Percentiles rank a stretch among this genome's conserved stretches.
phyloP scores from a whole-genome alignment of 2,888 invertebrate genomes.

The Unio pictorum region DNA sequence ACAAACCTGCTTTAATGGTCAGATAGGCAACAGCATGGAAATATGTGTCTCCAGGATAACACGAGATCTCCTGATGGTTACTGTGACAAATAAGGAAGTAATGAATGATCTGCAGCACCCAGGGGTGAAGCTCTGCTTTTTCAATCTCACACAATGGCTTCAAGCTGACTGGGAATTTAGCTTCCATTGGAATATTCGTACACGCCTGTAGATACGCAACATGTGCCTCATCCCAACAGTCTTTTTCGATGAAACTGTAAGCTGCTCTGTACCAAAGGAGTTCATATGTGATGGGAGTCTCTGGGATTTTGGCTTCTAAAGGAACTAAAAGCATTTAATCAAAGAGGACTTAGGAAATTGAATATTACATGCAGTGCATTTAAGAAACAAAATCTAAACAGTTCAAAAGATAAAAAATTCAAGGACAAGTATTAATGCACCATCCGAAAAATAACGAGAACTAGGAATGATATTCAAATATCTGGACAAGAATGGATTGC shows the following conservation, averaged over 20 bases:
- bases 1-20: conserved; percentile 37
- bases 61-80: conserved; percentile 35
- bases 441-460: no score
- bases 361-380: no score
- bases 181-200: conserved; percentile 2
- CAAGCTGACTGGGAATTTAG: conserved; percentile 19
- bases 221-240: conserved; percentile 25
- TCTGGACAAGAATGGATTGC: no score
- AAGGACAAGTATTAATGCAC: no score
- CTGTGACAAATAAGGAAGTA: conserved; percentile 37
- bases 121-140: conserved; percentile 12
- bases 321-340: no score
- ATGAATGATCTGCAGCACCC: conserved; percentile 32
- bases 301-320: conserved; percentile 1
- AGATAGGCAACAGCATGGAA: conserved; percentile 47
- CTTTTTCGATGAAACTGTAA: conserved; percentile 33
- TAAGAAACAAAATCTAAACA: no score
- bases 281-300: conserved; percentile 22
- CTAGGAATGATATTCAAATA: no score
- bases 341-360: no score
- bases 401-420: no score
- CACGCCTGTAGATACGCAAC: conserved; percentile 30
- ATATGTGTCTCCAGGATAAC: conserved; percentile 45
- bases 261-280: conserved; percentile 43
- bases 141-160: conserved; percentile 37